Base-by-base conservation (phyloP, 2,888 invertebrate genomes). In the Stenurella melanura region DNA sequence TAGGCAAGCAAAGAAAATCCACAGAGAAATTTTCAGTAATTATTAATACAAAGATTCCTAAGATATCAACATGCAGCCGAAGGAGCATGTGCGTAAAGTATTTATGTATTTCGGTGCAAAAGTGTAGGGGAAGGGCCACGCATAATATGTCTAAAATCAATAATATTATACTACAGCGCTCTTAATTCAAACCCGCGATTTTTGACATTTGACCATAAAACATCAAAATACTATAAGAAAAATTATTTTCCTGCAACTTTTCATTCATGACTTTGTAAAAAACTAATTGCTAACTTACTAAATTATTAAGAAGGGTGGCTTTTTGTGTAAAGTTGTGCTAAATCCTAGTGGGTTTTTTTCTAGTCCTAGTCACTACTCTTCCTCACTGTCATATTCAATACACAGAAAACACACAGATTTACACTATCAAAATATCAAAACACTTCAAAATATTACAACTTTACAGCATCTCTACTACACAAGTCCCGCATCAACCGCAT, bases 111-210 rank as follows among this genome's bases (percentile, higher is more conserved):
- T 80, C 78, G 75, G 74, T 77, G 80, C 77, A 76, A 79, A 82
- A 79, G 72, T 80, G 72, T 57, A 75, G 78, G 80, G 82, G 80
- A 80, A 81, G 81, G 82, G 82, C 79, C 78, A 78, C 81, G 79
- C 81, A 77, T 79, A 79, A 79, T 79, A 81, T 78, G 80, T 79
- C 87, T 87, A 88, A 89, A 89, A 89, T 89, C 89, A 88, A 89
- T 89, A 89, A 87, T 85, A 87, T 86, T 87, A 85, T 86, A 84
- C 84, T 84, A 84, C 83, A 85, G 86, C 86, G 86, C 87, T 85
- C 83, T 86, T 86, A 79, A 77, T 78, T 78, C 71, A 63, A 76
- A 77, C 80, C 78, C 80, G 79, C 80, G 79, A 75, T 82, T 81
- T 85, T 84, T 83, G 84, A 85, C 85, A 78, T 85, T 82, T 78